A percentile compares a stretch with the other conserved stretches of the same genome.
Evolutionary conservation across 1,140 invertebrate species (phyloP).

Genomic region (Neodiprion lecontei): DNA sequence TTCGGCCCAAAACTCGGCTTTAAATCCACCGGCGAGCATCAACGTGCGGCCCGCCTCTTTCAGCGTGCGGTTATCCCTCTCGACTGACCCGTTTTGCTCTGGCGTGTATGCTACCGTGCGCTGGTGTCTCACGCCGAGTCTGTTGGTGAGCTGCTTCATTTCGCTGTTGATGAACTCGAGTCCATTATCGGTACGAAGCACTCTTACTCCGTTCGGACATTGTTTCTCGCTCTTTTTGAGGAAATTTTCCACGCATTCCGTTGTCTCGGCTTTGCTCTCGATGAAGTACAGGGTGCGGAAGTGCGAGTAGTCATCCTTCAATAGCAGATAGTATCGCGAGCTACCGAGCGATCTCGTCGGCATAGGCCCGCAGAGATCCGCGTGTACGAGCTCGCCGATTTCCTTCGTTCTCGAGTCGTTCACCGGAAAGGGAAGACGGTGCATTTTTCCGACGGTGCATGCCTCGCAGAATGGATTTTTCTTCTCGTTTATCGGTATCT

Average conservation of each 20-base stretch:
- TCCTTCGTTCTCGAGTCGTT: constrained; percentile 33
- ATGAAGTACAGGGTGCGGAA: constrained; percentile 51
- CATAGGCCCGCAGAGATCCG: constrained; percentile 58
- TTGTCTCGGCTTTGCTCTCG: constrained; percentile 51
- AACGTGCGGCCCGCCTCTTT: constrained; percentile 54
- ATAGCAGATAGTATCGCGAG: constrained; percentile 43
- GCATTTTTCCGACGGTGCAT: constrained; percentile 49
- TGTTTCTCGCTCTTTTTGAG: constrained; percentile 45
- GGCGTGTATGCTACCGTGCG: constrained; percentile 54
- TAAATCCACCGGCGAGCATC: constrained; percentile 35
- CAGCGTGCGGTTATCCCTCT: constrained; percentile 52
- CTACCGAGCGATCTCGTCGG: constrained; percentile 42
- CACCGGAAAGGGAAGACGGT: constrained; percentile 37
- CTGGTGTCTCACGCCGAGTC: constrained; percentile 49
- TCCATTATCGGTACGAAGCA: constrained; percentile 56
- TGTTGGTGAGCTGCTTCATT: constrained; percentile 38
- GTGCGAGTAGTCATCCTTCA: constrained; percentile 55
- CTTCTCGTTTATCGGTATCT: constrained; percentile 33
- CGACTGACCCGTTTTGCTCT: constrained; percentile 59
- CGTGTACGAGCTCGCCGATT: constrained; percentile 51
- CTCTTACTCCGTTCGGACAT: constrained; percentile 44
- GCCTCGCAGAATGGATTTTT: constrained; percentile 40
- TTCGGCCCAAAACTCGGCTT: constrained; percentile 51
- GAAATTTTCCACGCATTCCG: constrained; percentile 44
- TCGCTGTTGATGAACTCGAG: constrained; percentile 50